Conservation (phyloP, 2,888 invertebrate species). For the Caenorhabditis imperialis region DNA sequence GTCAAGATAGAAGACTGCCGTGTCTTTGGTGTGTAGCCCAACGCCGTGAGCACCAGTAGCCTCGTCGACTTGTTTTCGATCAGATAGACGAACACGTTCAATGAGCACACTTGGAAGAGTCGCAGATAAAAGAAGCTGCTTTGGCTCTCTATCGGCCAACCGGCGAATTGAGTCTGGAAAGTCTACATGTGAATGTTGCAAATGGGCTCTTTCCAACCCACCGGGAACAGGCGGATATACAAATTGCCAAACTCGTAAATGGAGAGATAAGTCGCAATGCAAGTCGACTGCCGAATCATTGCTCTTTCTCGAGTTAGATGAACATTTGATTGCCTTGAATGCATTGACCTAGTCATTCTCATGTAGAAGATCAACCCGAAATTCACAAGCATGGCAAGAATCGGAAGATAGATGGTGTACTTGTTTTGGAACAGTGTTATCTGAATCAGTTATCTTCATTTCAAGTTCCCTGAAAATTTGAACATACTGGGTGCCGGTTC, state of each 20-base stretch:
- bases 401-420: constrained; percentile 6
- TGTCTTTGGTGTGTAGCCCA: no score
- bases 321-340: no score
- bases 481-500: not conserved
- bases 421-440: constrained; percentile 19
- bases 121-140: no score
- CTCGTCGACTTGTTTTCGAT: no score
- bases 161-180: not conserved
- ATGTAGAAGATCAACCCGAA: constrained; percentile 1
- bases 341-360: no score
- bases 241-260: constrained; percentile 14
- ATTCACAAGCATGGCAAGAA: constrained; percentile 1
- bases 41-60: no score
- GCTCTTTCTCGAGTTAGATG: not conserved
- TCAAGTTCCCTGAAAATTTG: no score
- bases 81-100: no score
- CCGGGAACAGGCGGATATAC: constrained; percentile 1
- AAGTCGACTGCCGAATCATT: not conserved
- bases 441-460: no score
- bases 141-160: no score
- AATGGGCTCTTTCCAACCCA: not conserved
- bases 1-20: no score
- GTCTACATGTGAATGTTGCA: not conserved
- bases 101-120: no score
- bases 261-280: not conserved